Conservation (phyloP, 2,113 vertebrate genomes). For the Entomyzon cyanotis region DNA sequence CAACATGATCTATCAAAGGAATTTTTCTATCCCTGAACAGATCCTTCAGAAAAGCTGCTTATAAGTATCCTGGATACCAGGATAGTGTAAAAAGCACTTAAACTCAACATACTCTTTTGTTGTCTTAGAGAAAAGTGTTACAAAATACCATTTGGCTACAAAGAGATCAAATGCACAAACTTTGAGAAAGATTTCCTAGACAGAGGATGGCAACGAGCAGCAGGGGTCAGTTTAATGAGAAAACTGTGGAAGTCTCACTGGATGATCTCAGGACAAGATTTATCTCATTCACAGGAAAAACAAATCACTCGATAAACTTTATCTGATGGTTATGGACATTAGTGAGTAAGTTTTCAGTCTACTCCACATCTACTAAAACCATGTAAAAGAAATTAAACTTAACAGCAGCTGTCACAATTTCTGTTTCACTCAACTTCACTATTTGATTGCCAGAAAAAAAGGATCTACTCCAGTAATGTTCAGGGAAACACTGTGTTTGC, state of each 20-base stretch:
- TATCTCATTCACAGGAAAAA: neutral
- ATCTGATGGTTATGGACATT: neutral
- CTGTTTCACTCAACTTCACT: neutral
- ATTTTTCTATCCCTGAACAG: neutral
- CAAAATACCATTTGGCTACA: neutral
- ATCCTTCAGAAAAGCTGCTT: neutral
- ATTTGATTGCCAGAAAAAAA: neutral
- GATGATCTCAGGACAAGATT: neutral
- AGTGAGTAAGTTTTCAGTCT: neutral
- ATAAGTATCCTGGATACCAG: neutral
- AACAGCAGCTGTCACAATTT: neutral
- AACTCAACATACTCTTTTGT: neutral
- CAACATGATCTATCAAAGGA: neutral
- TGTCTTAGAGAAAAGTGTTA: neutral
- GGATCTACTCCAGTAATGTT: neutral
- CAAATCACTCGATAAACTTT: neutral
- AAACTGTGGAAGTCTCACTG: accelerated
- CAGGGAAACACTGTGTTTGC: neutral
- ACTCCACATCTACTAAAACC: neutral
- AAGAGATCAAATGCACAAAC: neutral
- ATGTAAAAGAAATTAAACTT: neutral
- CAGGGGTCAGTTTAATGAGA: neutral
- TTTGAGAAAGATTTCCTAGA: neutral
- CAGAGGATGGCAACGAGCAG: neutral
- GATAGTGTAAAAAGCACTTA: neutral